Conservation (phyloP, 1,140 invertebrate species). For the Lysiphlebus fabarum region DNA sequence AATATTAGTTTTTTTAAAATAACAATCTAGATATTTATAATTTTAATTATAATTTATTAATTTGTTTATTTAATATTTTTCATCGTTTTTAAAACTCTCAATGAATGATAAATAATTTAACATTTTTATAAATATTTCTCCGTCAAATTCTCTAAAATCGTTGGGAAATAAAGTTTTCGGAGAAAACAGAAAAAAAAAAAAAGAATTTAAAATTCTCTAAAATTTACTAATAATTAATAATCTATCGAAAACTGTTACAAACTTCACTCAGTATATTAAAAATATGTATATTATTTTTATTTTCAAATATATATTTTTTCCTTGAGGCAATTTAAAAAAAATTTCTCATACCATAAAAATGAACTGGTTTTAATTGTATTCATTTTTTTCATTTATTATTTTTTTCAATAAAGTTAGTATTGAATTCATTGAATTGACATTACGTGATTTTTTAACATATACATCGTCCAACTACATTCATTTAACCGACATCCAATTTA, state of each 20-base stretch:
- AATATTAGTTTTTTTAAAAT: no score
- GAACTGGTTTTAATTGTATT: not conserved
- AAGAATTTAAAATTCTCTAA: no score
- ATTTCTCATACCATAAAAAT: not conserved
- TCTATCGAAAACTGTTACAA: conserved; percentile 6
- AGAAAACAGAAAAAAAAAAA: no score
- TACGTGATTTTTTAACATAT: conserved; percentile 31
- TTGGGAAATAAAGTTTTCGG: no score
- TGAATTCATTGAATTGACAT: conserved; percentile 17
- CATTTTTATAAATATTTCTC: no score
- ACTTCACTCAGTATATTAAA: conserved; percentile 2
- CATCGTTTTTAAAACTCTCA: no score
- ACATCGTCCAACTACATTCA: conserved; percentile 21
- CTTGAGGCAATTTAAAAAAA: not conserved
- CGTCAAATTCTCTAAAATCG: not conserved
- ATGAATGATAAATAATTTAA: not conserved
- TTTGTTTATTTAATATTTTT: no score
- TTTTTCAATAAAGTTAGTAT: not conserved
- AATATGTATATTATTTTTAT: not conserved
- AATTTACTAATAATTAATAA: not conserved
- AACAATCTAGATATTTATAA: no score
- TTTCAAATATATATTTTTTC: no score
- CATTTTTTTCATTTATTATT: conserved; percentile 11
- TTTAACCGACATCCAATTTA: conserved; percentile 32
- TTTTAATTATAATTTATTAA: no score